Evolutionary conservation across 2,797 vertebrate species (phyloP), one percentile per base, ranked within the genome.

Genomic region (Semaprochilodus insignis): DNA sequence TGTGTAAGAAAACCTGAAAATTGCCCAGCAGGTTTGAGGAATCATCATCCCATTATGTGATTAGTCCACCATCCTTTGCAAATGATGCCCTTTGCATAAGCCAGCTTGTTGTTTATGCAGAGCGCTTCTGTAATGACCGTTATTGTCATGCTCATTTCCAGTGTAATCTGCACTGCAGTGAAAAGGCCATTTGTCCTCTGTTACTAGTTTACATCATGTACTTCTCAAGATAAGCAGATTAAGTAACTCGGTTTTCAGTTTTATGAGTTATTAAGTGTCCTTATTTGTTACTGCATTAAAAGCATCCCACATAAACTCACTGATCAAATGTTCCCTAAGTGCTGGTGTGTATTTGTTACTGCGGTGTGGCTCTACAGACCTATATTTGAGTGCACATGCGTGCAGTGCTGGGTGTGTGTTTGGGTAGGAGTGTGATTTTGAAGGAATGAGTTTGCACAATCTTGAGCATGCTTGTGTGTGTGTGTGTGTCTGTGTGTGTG

Each of bases 1-100:
- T 75, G 52, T 51, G 31, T 87, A 89, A 89, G 76, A 81, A 86
- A 86, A 76, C 54, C 70, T 78, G 57, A 65, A 77, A 88, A 87
- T 57, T 17, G 67, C 80, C 80, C 81, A n/a, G 52, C 51, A 78
- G 62, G 78, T 52, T 44, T 34, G 19, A 5, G 65, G 66, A 62
- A 62, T 82, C 76, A 23, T 69, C 13, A 17, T 76, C 23, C 52
- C 48, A n/a, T 69, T 69, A 74, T 69, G 34, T 25, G 59, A 66
- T 81, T n/a, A 75, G 52, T 25, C 23, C 23, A 16, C 25, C 25
- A 63, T 63, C 4, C 4, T 59, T 17, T 59, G 7, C 57, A 59
- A 76, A 34, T 34, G 14, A 62, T 51, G 54, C 11, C 19, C 70
- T 70, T 76, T 69, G 6, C 13, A 31, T 48, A 73, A 73, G 63